Conservation (phyloP, 64 coral and sea anemone species). For the Catalaphyllia jardinei region DNA sequence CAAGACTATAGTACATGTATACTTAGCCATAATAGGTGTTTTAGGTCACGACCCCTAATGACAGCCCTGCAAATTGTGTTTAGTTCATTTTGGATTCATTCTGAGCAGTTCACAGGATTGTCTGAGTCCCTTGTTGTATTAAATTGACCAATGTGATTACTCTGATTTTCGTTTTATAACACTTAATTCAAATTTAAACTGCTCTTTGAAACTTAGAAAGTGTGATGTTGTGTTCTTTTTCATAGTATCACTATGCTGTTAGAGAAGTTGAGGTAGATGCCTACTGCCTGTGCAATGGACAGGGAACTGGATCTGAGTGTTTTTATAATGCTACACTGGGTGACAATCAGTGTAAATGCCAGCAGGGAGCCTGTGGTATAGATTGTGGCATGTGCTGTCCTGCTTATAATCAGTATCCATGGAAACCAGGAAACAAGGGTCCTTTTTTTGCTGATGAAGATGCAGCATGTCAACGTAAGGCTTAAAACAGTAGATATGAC, state of each 20-base stretch:
- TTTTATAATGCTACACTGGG: conserved; percentile 25
- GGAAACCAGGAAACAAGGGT: conserved; percentile 68
- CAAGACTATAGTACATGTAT: too few relatives aligned
- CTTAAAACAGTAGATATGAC: too few relatives aligned
- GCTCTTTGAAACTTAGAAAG: too few relatives aligned
- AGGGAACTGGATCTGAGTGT: conserved; percentile 60
- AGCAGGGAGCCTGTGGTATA: conserved; percentile 71
- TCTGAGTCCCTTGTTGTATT: too few relatives aligned
- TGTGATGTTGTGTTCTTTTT: neutral
- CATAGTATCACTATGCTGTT: conserved; percentile 96
- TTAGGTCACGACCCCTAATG: too few relatives aligned
- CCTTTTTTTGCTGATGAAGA: conserved; percentile 76
- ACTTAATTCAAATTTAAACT: too few relatives aligned
- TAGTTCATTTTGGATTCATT: too few relatives aligned
- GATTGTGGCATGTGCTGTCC: conserved; percentile 81
- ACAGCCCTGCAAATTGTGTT: too few relatives aligned
- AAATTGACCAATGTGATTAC: too few relatives aligned
- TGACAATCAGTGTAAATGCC: conserved; percentile 72
- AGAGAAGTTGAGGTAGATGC: conserved; percentile 71
- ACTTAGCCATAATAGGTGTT: too few relatives aligned
- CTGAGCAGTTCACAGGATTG: too few relatives aligned
- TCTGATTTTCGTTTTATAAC: too few relatives aligned
- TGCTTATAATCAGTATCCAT: conserved; percentile 93
- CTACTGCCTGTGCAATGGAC: conserved; percentile 89
- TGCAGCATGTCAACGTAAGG: conserved; percentile 81